Evolutionary conservation across 1,140 invertebrate genomes (phyloP), one percentile per base, ranked within the genome.

Genomic region (Acromyrmex charruanus): DNA sequence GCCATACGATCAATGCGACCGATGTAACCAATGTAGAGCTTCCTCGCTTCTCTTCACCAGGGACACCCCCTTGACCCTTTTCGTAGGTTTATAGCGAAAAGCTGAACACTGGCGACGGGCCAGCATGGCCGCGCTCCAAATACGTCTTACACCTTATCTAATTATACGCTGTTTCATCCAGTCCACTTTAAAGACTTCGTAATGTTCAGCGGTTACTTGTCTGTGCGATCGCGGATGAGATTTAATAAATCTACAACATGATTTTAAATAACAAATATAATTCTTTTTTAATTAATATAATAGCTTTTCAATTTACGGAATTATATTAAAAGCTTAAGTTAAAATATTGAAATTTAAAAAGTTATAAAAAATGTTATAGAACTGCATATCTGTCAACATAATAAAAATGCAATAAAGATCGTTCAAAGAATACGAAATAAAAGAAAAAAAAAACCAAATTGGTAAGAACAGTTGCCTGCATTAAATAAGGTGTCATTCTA

Each of bases 101-200:
- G 91, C 93, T 92, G 90, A 94, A 93, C 90, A 80, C 89, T 95
- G 94, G 94, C 94, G 74, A 69, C 16, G 39, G 61, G 93, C 94
- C 94, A 95, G 93, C 91, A 93, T 95, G 94, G 94, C 94, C 91
- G 84, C 91, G 91, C 93, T 95, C 94, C 94, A 95, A 95, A 94
- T 94, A 95, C 94, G 94, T 94, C 94, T 95, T 94, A 93, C 93
- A 95, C 93, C 94, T 93, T 94, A 95, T 94, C 94, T 94, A 94
- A 94, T 94, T 94, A 94, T 94, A 93, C 91, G 91, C 93, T 92
- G 91, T 93, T 94, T 94, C 94, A 94, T 94, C 93, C 92, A 94
- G 91, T 91, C 90, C 90, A 88, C 87, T 89, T 89, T 90, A 91
- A 94, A 92, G 92, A 93, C 90, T 92, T 94, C 88, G 91, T 93